phyloP scores from a whole-genome alignment of 2,797 vertebrate species.

The Pagetopsis macropterus region DNA sequence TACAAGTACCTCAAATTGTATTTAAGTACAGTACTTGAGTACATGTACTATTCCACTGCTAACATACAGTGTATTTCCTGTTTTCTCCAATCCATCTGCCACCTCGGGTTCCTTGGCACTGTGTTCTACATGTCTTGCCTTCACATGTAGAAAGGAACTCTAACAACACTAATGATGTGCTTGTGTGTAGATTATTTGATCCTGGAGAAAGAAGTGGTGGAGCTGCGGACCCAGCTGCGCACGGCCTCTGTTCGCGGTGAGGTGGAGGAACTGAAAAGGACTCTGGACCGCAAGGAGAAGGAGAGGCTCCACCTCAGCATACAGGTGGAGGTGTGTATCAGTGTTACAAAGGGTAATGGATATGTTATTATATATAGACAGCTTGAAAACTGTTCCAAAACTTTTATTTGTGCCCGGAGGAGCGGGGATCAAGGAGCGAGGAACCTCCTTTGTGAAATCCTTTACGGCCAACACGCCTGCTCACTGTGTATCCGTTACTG shows the following conservation, averaged over 20 bases:
- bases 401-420: no score
- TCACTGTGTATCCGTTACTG: no score
- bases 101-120: not conserved
- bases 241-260: conserved; percentile 82
- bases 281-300: conserved; percentile 86
- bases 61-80: not conserved
- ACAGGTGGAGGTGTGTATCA: conserved; percentile 84
- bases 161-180: not conserved
- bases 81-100: not conserved
- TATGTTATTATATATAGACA: no score
- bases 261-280: conserved; percentile 87
- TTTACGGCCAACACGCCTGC: no score
- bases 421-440: no score
- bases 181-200: conserved; percentile 61
- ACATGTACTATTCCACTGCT: no score
- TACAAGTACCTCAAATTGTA: no score
- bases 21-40: no score
- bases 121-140: not conserved
- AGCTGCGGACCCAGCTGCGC: conserved; percentile 85
- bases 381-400: no score
- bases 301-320: conserved; percentile 85
- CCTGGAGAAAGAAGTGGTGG: conserved; percentile 87
- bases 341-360: not conserved
- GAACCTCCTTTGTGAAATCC: no score
- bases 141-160: not conserved